phyloP scores from a whole-genome alignment of 1,140 invertebrate species.

The Triops longicaudatus region DNA sequence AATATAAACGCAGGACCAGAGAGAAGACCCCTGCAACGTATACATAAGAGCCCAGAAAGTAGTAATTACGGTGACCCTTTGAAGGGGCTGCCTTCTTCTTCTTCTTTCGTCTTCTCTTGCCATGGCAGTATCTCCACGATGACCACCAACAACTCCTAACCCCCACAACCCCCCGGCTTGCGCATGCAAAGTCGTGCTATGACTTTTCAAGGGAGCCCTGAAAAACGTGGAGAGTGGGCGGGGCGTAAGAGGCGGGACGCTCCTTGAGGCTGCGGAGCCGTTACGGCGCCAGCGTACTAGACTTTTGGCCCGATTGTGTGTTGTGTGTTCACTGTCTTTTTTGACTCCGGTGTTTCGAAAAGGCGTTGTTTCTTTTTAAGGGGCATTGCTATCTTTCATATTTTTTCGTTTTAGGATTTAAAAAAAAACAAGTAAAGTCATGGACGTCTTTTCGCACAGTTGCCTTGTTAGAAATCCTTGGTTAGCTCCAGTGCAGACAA shows the following conservation, averaged over 20 bases:
- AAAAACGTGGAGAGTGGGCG: background rate
- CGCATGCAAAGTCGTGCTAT: conserved; percentile 1
- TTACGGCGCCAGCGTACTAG: conserved; percentile 13
- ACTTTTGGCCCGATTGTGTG: background rate
- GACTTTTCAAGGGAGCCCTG: background rate
- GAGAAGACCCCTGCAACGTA: conserved; percentile 3
- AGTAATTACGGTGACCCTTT: conserved; percentile 12
- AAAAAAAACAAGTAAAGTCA: background rate
- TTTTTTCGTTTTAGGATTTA: background rate
- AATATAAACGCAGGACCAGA: background rate
- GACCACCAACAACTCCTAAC: background rate
- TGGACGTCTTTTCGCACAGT: background rate
- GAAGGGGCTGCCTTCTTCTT: conserved; percentile 10
- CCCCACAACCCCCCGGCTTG: background rate
- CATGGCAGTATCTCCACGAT: background rate
- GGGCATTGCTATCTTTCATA: background rate
- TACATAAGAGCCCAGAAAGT: background rate
- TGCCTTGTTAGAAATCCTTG: background rate
- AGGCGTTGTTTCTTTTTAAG: background rate
- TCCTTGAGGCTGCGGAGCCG: conserved; percentile 9
- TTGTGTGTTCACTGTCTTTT: background rate
- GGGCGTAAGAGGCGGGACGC: background rate
- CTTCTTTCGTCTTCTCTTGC: background rate
- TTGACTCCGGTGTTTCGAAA: background rate
- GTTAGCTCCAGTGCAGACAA: too few species aligned